Evolutionary conservation across 30 jellyfish, hydroid and myxozoan genomes (phyloP).

Genomic region (Cassiopea xamachana): DNA sequence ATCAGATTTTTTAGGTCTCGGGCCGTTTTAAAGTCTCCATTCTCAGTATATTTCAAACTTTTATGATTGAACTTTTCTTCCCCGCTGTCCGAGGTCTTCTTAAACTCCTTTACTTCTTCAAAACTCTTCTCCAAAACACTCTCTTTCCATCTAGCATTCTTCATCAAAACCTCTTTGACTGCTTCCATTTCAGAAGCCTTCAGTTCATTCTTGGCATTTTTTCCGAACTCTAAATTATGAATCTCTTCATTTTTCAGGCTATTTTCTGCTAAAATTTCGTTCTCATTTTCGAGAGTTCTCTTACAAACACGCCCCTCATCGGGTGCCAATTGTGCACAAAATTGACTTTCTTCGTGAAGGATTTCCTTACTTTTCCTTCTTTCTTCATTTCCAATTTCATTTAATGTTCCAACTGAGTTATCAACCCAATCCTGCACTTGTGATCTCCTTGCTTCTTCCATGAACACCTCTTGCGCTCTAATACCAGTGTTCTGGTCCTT

Average conservation of each 20-base stretch:
- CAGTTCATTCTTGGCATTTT: background rate
- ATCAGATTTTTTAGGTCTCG: slow-evolving; percentile 62
- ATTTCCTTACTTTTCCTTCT: too few relatives aligned
- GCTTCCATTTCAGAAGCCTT: background rate
- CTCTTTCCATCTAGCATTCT: background rate
- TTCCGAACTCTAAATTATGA: background rate
- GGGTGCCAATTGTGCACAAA: background rate
- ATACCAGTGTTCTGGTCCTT: background rate
- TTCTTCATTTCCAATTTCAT: too few relatives aligned
- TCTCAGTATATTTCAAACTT: slow-evolving; percentile 9
- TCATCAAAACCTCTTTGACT: background rate
- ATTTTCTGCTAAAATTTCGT: background rate
- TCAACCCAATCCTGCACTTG: slow-evolving; percentile 75
- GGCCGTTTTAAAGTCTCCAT: slow-evolving; percentile 50
- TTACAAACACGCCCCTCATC: too few relatives aligned
- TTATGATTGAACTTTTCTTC: background rate
- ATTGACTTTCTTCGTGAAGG: too few relatives aligned
- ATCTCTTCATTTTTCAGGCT: background rate
- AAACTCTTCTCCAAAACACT: background rate
- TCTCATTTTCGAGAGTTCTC: background rate
- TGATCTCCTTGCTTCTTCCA: slow-evolving; percentile 28
- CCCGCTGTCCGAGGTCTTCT: background rate
- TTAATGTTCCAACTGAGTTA: slow-evolving; percentile 23
- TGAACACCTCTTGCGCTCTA: background rate
- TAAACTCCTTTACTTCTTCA: background rate